Base-by-base conservation (phyloP, 2,888 invertebrate genomes). In the Xestia xanthographa region DNA sequence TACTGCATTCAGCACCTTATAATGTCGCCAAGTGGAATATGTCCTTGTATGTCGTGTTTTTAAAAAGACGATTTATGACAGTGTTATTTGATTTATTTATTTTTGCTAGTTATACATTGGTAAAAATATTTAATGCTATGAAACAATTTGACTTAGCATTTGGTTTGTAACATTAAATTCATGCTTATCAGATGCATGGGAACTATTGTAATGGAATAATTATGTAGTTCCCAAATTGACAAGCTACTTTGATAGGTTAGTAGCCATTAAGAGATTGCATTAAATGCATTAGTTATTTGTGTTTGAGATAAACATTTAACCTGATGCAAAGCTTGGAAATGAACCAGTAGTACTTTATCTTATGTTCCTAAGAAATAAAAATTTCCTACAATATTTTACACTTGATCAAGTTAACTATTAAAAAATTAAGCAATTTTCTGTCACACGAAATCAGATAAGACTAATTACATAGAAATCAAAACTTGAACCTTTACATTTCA, bases 31-130 rank as follows among this genome's bases (percentile, higher is more conserved):
- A 34, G 1, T 34, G 60, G 34, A 20, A 29, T 26, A 14, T 14
- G 14, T 26, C n/a, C 5, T 1, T 6, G 11, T 2, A 34, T 60
- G 60, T 60, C 12, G 29, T 17, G 63, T 63, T 63, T 62, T 17
- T n/a, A 41, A 80, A 80, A 77, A 80, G 20, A 84, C 67, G 58
- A 62, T 60, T 84, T 87, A 89, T 88, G 93, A 94, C 92, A 95
- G 95, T 95, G 93, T 95, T 93, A 95, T 95, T 95, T 95, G 96
- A 96, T 96, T 96, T 96, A 96, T 95, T 96, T 95, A 95, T 95
- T 95, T 94, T 95, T 95, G 96, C 95, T 95, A 95, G 93, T 95
- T 95, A 95, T 94, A 96, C 96, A 96, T 95, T 95, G 95, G 96
- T 96, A 96, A 96, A 96, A 96, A 95, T 93, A 95, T 95, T 90